These are phyloP conservation scores for Antheraea yamamai DNA, from an alignment of 2,888 invertebrate genomes.

Conservation along the genomic window DNA sequence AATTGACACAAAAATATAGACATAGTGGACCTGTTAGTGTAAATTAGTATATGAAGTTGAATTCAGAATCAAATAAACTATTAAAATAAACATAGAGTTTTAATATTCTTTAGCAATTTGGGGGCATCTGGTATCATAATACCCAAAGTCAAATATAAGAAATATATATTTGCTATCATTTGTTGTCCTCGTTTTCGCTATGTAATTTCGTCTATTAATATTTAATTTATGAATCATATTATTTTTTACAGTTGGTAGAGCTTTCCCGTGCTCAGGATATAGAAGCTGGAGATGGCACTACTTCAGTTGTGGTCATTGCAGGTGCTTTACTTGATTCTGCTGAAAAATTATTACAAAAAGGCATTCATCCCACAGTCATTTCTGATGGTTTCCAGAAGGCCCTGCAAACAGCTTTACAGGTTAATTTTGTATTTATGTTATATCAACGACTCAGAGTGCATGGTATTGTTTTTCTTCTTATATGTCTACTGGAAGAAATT, in stretches of 20 bases:
- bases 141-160: too few relatives aligned
- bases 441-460: not conserved
- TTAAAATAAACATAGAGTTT: too few relatives aligned
- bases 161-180: too few relatives aligned
- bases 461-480: too few relatives aligned
- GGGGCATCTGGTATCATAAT: too few relatives aligned
- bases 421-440: slow-evolving; percentile 31
- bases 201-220: not conserved
- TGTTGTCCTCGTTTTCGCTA: too few relatives aligned
- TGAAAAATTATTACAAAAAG: slow-evolving; percentile 94
- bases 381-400: slow-evolving; percentile 98
- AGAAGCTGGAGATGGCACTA: slow-evolving; percentile 99
- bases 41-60: too few relatives aligned
- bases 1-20: too few relatives aligned
- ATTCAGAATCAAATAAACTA: too few relatives aligned
- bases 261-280: slow-evolving; percentile 99
- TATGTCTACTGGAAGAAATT: too few relatives aligned
- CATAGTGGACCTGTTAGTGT: too few relatives aligned
- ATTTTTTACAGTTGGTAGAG: slow-evolving; percentile 91
- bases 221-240: slow-evolving; percentile 11
- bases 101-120: too few relatives aligned
- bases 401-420: slow-evolving; percentile 86
- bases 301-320: slow-evolving; percentile 98
- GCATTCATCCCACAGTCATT: slow-evolving; percentile 98
- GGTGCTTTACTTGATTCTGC: slow-evolving; percentile 97